Evolutionary conservation across 1,140 invertebrate genomes (phyloP).

Genomic region (Zaprionus vittiger): DNA sequence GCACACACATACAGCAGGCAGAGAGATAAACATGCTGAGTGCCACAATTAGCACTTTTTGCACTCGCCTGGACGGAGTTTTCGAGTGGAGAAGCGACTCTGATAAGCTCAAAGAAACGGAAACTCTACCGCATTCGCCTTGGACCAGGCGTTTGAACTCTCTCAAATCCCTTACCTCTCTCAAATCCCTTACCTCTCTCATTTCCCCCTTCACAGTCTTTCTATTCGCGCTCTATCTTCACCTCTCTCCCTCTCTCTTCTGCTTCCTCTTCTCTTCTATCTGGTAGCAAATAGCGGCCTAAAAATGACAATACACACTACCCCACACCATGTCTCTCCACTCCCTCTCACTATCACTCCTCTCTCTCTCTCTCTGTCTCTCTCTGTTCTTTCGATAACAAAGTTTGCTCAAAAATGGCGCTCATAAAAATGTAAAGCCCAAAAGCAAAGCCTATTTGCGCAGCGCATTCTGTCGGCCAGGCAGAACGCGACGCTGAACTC

Average conservation of each 20-base stretch:
- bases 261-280: neutral
- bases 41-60: slow-evolving; percentile 72
- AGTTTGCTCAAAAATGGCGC: slow-evolving; percentile 66
- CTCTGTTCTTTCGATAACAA: slow-evolving; percentile 62
- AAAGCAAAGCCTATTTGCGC: slow-evolving; percentile 79
- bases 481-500: slow-evolving; percentile 48
- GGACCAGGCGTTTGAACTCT: slow-evolving; percentile 75
- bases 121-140: slow-evolving; percentile 61
- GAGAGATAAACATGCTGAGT: slow-evolving; percentile 33
- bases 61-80: slow-evolving; percentile 39
- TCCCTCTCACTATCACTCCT: neutral
- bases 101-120: slow-evolving; percentile 61
- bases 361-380: slow-evolving; percentile 5
- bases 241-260: neutral
- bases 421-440: slow-evolving; percentile 77
- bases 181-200: neutral
- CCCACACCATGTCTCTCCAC: neutral
- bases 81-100: slow-evolving; percentile 51
- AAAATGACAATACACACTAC: slow-evolving; percentile 54
- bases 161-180: slow-evolving; percentile 6
- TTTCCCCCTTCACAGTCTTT: neutral
- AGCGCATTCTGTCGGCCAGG: slow-evolving; percentile 48
- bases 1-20: neutral
- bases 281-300: slow-evolving; percentile 77
- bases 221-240: neutral